A percentile compares a stretch with the other conserved stretches of the same genome.
phyloP scores from a whole-genome alignment of 2,888 invertebrate genomes.

The Diarsia rubi region DNA sequence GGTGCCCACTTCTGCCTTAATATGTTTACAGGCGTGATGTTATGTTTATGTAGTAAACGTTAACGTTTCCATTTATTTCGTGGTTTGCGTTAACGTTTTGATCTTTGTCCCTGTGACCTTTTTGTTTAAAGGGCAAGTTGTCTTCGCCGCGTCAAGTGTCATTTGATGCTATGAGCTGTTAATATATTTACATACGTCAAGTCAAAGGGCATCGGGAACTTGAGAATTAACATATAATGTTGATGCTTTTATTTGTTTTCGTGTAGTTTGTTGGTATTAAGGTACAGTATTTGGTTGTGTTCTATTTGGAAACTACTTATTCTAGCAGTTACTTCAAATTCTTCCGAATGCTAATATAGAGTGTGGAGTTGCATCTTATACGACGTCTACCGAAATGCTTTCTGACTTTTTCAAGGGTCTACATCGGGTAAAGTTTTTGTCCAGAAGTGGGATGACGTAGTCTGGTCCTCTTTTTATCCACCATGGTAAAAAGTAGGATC shows the following conservation, averaged over 20 bases:
- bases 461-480: no score
- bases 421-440: not conserved
- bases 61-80: slow-evolving; percentile 27
- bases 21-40: not conserved
- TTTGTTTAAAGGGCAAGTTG: slow-evolving; percentile 54
- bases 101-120: slow-evolving; percentile 43
- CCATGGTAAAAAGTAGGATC: not conserved
- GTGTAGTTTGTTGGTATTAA: slow-evolving; percentile 6
- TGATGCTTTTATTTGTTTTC: slow-evolving; percentile 42
- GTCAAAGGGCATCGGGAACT: slow-evolving; percentile 37
- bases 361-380: not conserved
- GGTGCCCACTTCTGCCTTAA: no score
- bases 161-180: slow-evolving; percentile 59
- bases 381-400: not conserved
- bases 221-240: slow-evolving; percentile 41
- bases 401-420: not conserved
- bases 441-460: not conserved
- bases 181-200: slow-evolving; percentile 53
- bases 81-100: slow-evolving; percentile 44
- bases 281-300: slow-evolving; percentile 3
- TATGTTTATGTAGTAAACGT: slow-evolving; percentile 3
- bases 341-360: not conserved
- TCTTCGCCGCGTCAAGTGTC: slow-evolving; percentile 56
- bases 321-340: no score
- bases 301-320: not conserved